Conservation (phyloP, 2,888 invertebrate species). For the Scaptomyza reducta region DNA sequence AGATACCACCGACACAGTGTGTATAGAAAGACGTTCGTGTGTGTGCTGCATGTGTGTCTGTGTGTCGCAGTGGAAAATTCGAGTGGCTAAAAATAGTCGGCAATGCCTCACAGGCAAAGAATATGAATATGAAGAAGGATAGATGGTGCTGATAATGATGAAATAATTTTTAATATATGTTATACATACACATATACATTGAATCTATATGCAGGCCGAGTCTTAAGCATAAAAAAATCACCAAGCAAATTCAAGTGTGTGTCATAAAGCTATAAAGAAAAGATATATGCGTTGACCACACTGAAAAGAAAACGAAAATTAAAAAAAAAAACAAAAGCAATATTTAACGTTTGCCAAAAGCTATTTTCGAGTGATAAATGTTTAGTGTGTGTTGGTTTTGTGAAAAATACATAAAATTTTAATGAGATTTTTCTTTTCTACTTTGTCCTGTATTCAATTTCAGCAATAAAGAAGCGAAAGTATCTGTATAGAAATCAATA, state of each 20-base stretch:
- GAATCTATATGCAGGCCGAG: slow-evolving; percentile 31
- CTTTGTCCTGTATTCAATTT: slow-evolving; percentile 61
- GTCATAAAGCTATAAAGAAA: slow-evolving; percentile 29
- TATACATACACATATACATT: slow-evolving; percentile 27
- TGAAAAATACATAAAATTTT: slow-evolving; percentile 30
- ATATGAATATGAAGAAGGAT: slow-evolving; percentile 69
- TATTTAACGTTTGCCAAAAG: slow-evolving; percentile 45
- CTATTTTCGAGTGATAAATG: slow-evolving; percentile 46
- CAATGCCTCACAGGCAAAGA: slow-evolving; percentile 62
- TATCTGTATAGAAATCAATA: slow-evolving; percentile 51
- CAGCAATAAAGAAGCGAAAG: slow-evolving; percentile 79
- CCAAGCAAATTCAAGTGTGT: slow-evolving; percentile 35
- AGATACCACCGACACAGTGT: slow-evolving; percentile 67
- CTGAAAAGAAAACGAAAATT: slow-evolving; percentile 36
- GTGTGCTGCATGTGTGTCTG: slow-evolving; percentile 48
- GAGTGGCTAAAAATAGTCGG: slow-evolving; percentile 65
- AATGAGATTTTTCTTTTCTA: slow-evolving; percentile 35
- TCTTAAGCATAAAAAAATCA: slow-evolving; percentile 18
- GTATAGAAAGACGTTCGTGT: slow-evolving; percentile 32
- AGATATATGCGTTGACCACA: slow-evolving; percentile 29
- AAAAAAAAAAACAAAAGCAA: slow-evolving; percentile 7
- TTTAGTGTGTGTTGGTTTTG: slow-evolving; percentile 22
- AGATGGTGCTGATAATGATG: slow-evolving; percentile 32
- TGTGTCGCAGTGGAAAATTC: slow-evolving; percentile 72
- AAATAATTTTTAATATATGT: slow-evolving; percentile 39